Evolutionary conservation across 1,140 invertebrate genomes (phyloP).

Genomic region (Halesus radiatus): DNA sequence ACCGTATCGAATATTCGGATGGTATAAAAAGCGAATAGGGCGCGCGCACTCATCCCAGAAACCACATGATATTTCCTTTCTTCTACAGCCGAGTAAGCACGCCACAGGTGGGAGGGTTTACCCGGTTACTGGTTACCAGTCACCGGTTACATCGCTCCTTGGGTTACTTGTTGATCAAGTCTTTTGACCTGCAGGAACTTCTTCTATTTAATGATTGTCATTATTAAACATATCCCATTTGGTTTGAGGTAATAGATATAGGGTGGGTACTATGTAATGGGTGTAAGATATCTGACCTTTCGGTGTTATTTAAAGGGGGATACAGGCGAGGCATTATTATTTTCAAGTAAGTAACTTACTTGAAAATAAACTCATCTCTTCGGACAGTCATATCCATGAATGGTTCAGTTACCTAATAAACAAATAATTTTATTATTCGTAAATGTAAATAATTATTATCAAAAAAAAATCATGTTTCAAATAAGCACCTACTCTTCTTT

Average conservation of each 20-base stretch:
- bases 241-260: neutral
- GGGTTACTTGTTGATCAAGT: neutral
- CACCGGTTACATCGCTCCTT: neutral
- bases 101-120: constrained; percentile 43
- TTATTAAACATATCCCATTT: neutral
- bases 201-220: neutral
- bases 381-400: too few relatives aligned
- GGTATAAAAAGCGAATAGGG: constrained; percentile 21
- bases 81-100: constrained; percentile 42
- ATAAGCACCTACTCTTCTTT: too few relatives aligned
- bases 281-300: neutral
- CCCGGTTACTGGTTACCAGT: neutral
- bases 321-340: too few relatives aligned
- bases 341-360: too few relatives aligned
- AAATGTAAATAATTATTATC: too few relatives aligned
- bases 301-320: too few relatives aligned
- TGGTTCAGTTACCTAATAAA: too few relatives aligned
- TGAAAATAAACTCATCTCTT: too few relatives aligned
- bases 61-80: constrained; percentile 55
- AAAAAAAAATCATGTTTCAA: too few relatives aligned
- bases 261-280: too few relatives aligned
- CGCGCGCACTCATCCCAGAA: constrained; percentile 47
- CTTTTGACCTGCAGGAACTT: too few relatives aligned
- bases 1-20: constrained; percentile 18
- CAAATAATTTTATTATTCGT: too few relatives aligned